Base-by-base conservation (phyloP, 2,113 vertebrate genomes). In the Dunckerocampus dactyliophorus region DNA sequence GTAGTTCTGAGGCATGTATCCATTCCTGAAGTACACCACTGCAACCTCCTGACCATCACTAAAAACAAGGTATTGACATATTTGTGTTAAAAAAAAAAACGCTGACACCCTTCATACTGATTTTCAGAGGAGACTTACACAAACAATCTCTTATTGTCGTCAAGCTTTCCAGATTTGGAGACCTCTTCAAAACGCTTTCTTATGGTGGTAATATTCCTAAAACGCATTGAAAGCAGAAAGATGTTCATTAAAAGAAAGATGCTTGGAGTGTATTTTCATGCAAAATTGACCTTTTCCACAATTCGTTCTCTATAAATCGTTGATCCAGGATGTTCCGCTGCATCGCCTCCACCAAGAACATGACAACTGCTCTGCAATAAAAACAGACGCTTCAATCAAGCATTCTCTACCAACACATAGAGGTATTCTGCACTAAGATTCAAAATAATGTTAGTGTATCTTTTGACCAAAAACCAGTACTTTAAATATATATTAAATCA, bases 241-340 rank as follows among this genome's bases (percentile, higher is more conserved):
- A 39, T 42, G 8, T 4, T 20, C n/a, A 56, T 21, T 14, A 56
- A 14, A 51, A 24, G 13, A 21, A 19, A 15, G 8, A 55, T 21
- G 19, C 20, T 49, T n/a, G 2, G 47, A n/a, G 16, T n/a, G 2
- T 12, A 49, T 9, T 49, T 12, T n/a, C n/a, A 12, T 49, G n/a
- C 48, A 8, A 43, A 43, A 43, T 79, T 69, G 85, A 95, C 96
- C 91, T 93, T 79, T 80, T 90, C 89, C 93, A 93, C 22, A 99
- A 87, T 53, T 97, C 93, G 43, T 91, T 93, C 82, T 99, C 95
- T 50, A 99, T 34, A 24, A 80, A 96, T 56, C 94, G 92, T 50
- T 99, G 96, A 79, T 98, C 96, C 82, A 94, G 95, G 71, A 97
- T 91, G 81, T 99, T 99, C 73, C 89, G 93, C 73, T 97, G 92